Evolutionary conservation across 2,797 vertebrate genomes (phyloP).

Genomic region (Psittacula echo): DNA sequence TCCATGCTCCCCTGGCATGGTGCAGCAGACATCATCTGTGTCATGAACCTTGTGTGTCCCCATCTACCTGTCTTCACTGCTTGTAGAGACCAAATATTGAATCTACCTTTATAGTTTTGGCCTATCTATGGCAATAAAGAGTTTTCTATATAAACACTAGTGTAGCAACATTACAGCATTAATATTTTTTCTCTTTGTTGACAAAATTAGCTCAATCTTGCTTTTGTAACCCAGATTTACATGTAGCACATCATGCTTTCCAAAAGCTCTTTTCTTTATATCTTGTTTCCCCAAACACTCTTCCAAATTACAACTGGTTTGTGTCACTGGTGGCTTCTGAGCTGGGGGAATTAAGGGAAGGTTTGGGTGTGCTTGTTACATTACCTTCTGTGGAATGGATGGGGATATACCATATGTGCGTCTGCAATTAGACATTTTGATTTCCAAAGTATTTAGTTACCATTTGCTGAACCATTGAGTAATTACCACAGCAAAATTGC

Average conservation of each 20-base stretch:
- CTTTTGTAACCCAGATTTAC: not conserved
- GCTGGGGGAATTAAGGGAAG: slow-evolving; percentile 35
- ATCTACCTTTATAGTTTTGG: not conserved
- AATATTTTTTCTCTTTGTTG: not conserved
- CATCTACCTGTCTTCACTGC: not conserved
- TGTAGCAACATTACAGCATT: not conserved
- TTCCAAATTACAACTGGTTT: not conserved
- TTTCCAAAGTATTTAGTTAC: slow-evolving; percentile 78
- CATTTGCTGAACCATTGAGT: slow-evolving; percentile 78
- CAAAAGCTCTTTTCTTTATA: not conserved
- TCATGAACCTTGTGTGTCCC: not conserved
- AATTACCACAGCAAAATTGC: slow-evolving; percentile 74
- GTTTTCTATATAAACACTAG: not conserved
- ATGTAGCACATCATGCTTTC: accelerated
- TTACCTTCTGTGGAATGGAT: slow-evolving; percentile 61
- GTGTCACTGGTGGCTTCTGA: not conserved
- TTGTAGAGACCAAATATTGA: not conserved
- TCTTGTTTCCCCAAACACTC: not conserved
- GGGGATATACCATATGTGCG: slow-evolving; percentile 66
- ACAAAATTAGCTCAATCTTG: not conserved
- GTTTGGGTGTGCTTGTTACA: slow-evolving; percentile 69
- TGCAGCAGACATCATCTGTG: accelerated
- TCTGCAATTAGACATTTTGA: slow-evolving; percentile 74
- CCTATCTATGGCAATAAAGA: not conserved
- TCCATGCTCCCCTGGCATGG: accelerated